Conservation (phyloP, 2,888 invertebrate species). For the Drosophila prostipennis region DNA sequence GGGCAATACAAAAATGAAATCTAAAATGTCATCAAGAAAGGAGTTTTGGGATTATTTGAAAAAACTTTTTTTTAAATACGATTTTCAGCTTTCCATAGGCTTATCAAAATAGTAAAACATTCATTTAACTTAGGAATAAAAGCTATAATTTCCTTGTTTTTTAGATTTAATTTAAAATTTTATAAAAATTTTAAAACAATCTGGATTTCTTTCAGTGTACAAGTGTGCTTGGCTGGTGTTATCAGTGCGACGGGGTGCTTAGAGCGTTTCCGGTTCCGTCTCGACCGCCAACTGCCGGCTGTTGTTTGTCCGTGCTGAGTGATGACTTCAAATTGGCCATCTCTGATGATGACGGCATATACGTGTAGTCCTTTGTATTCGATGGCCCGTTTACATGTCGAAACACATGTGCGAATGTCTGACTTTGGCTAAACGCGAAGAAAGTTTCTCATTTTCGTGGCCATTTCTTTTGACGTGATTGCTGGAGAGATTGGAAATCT, state of each 20-base stretch:
- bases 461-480: conserved; percentile 29
- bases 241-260: conserved; percentile 27
- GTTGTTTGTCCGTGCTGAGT: conserved; percentile 74
- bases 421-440: conserved; percentile 13
- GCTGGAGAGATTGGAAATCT: no score
- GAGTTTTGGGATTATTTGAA: no score
- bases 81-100: no score
- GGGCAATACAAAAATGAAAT: no score
- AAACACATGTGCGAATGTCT: conserved; percentile 59
- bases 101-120: no score
- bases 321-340: conserved; percentile 77
- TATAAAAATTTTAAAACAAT: not conserved
- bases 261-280: conserved; percentile 33
- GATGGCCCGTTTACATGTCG: conserved; percentile 45
- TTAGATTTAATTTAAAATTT: not conserved
- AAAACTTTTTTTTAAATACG: no score
- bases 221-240: conserved; percentile 30
- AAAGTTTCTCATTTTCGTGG: conserved; percentile 5
- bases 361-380: conserved; percentile 49
- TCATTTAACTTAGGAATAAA: not conserved
- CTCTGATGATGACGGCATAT: conserved; percentile 60
- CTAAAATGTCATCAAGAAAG: no score
- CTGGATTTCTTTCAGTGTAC: conserved; percentile 8
- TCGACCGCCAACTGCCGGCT: conserved; percentile 23
- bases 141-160: not conserved